A percentile compares a stretch with the other conserved stretches of the same genome.
phyloP scores from a whole-genome alignment of 2,113 vertebrate genomes.

The Polypterus senegalus region DNA sequence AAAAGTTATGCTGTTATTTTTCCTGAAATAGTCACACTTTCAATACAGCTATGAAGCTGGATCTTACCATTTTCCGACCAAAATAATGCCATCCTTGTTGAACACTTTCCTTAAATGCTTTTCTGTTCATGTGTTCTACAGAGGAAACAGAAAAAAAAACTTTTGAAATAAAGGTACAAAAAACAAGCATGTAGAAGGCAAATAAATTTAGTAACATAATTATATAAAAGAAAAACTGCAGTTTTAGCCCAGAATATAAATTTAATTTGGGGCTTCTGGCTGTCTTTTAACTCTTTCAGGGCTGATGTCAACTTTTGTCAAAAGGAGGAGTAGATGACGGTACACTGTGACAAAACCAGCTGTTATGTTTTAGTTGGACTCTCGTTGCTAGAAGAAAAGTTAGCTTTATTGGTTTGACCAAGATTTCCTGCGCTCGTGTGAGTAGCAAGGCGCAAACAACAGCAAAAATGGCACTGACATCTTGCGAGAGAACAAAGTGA shows the following conservation, averaged over 20 bases:
- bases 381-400: no score
- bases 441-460: no score
- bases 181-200: not conserved
- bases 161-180: not conserved
- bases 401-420: no score
- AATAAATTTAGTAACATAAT: not conserved
- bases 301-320: no score
- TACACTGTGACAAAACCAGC: no score
- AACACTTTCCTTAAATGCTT: conserved; percentile 64
- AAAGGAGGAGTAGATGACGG: no score
- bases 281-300: no score
- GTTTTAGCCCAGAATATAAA: not conserved
- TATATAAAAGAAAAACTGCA: accelerated
- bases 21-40: not conserved
- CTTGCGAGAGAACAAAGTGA: no score
- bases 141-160: conserved; percentile 8
- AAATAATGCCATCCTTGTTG: conserved; percentile 83
- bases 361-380: no score
- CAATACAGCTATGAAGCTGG: not conserved
- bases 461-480: no score
- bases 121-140: conserved; percentile 71
- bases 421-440: no score
- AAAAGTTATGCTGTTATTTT: no score
- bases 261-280: not conserved
- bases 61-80: conserved; percentile 84